Conservation (phyloP, 2,888 invertebrate species). For the Dichetophora obliterata region DNA sequence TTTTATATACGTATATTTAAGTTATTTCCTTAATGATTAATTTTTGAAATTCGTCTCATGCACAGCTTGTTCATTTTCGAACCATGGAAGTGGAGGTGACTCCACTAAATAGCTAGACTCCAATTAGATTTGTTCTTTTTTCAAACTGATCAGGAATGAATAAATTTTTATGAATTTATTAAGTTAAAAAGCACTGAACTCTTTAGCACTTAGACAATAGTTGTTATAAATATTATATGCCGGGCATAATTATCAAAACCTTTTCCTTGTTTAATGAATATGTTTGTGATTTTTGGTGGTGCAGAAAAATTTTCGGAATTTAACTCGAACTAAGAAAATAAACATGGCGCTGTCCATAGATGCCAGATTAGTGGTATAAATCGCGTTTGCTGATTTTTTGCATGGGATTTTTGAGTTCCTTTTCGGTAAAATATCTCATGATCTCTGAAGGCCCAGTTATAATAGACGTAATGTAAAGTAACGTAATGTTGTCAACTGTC, state of each 20-base stretch:
- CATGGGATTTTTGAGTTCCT: too few relatives aligned
- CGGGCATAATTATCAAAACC: background rate
- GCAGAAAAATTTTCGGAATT: slow-evolving; percentile 32
- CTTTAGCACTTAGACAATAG: background rate
- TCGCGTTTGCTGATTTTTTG: too few relatives aligned
- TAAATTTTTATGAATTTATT: background rate
- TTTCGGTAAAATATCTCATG: too few relatives aligned
- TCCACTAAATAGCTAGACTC: slow-evolving; percentile 1
- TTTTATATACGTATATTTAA: background rate
- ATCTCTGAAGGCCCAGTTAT: too few relatives aligned
- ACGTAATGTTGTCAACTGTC: too few relatives aligned
- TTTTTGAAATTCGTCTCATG: too few relatives aligned
- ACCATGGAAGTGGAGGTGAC: slow-evolving; percentile 4
- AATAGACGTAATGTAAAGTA: too few relatives aligned
- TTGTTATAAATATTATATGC: background rate
- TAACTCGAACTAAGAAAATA: slow-evolving; percentile 44
- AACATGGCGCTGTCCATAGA: slow-evolving; percentile 55
- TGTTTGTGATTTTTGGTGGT: slow-evolving; percentile 10
- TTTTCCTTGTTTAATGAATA: background rate
- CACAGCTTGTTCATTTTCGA: background rate
- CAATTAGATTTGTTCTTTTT: slow-evolving; percentile 19
- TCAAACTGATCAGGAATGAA: background rate
- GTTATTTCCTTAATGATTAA: background rate
- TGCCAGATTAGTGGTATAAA: too few relatives aligned
- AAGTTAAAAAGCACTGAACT: background rate